Conservation (phyloP, 2,888 invertebrate genomes). For the Campaea margaritaria region DNA sequence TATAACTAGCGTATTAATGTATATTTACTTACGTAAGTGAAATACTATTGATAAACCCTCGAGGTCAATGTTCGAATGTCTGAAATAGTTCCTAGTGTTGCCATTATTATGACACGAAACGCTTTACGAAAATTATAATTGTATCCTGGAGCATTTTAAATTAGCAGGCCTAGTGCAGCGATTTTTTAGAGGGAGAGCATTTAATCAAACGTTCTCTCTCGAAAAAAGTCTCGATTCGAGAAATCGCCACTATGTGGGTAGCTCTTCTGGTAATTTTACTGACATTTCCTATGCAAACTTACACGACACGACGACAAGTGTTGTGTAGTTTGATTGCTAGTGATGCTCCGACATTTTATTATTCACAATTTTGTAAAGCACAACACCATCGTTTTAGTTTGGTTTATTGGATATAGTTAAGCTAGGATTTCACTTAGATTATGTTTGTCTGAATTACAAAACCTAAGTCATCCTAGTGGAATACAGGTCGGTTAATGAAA, state of each 20-base stretch:
- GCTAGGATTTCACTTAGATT: slow-evolving; percentile 15
- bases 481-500: no score
- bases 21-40: slow-evolving; percentile 18
- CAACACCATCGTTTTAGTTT: slow-evolving; percentile 13
- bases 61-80: slow-evolving; percentile 32
- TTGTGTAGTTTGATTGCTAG: slow-evolving; percentile 3
- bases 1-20: slow-evolving; percentile 19
- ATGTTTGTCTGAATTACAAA: neutral
- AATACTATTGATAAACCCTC: slow-evolving; percentile 9
- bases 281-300: no score
- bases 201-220: no score
- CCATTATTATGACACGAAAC: slow-evolving; percentile 34
- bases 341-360: slow-evolving; percentile 6
- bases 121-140: slow-evolving; percentile 25
- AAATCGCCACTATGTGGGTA: no score
- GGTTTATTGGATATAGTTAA: slow-evolving; percentile 12
- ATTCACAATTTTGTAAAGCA: slow-evolving; percentile 5
- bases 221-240: neutral
- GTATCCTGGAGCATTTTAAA: neutral
- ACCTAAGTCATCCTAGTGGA: neutral
- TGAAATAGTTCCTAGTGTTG: slow-evolving; percentile 44
- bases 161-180: no score
- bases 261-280: no score
- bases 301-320: no score
- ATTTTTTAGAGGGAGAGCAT: no score